Percentiles rank a stretch among this genome's conserved stretches.
Conservation (phyloP, 2,113 vertebrate species). For the Rallus limicola region DNA sequence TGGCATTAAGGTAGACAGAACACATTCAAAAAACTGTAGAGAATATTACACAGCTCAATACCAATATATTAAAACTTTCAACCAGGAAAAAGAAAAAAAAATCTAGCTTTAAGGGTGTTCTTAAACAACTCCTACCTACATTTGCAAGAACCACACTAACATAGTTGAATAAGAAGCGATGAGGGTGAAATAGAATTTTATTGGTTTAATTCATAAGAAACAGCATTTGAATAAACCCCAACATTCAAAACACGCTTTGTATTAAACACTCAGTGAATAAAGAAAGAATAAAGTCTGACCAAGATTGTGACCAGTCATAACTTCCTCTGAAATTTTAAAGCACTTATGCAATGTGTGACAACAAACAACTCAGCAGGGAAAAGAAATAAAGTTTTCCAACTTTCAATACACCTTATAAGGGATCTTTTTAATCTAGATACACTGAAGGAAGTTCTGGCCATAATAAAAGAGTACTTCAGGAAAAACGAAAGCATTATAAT, state of each 20-base stretch:
- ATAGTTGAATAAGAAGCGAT: rapidly evolving
- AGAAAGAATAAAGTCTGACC: neutral
- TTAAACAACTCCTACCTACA: neutral
- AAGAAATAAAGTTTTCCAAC: neutral
- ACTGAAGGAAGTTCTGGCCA: neutral
- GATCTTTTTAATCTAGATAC: neutral
- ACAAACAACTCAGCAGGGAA: neutral
- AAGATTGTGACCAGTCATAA: rapidly evolving
- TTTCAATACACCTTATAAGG: neutral
- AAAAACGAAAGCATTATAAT: neutral
- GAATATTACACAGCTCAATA: neutral
- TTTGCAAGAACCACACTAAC: neutral
- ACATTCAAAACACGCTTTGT: rapidly evolving
- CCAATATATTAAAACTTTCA: neutral
- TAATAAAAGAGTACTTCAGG: too few relatives aligned
- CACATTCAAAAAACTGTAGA: neutral
- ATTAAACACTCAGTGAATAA: neutral
- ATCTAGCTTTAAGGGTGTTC: neutral
- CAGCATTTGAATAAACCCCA: neutral
- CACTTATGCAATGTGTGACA: too few relatives aligned
- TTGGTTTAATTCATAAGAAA: neutral
- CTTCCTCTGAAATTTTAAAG: neutral
- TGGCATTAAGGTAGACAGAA: neutral
- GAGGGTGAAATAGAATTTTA: neutral
- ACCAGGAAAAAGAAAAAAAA: neutral